Conservation (phyloP, 2,797 vertebrate species). For the Phyllotis vaccarum region DNA sequence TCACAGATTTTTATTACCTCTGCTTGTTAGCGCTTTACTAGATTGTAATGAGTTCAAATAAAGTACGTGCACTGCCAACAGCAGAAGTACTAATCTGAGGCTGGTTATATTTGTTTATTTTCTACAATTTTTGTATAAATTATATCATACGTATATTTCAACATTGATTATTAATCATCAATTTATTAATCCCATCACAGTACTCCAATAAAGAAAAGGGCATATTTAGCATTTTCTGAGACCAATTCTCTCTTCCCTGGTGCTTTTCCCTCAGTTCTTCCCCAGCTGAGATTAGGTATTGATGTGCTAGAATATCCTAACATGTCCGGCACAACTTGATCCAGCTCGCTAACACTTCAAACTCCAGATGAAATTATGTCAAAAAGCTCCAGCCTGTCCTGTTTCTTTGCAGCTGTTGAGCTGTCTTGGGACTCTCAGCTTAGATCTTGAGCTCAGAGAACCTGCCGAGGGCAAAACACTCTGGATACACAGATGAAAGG, state of each 20-base stretch:
- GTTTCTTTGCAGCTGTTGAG: neutral
- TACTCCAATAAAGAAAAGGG: constrained; percentile 24
- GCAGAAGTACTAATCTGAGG: neutral
- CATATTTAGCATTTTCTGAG: neutral
- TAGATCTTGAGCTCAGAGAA: neutral
- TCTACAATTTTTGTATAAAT: neutral
- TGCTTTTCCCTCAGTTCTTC: neutral
- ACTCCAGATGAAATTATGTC: neutral
- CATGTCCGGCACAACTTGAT: neutral
- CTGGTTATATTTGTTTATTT: neutral
- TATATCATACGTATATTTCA: neutral
- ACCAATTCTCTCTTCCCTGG: neutral
- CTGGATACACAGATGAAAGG: neutral
- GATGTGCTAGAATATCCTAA: neutral
- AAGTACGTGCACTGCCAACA: constrained; percentile 12
- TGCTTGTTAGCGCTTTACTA: constrained; percentile 38
- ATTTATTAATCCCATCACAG: constrained; percentile 46
- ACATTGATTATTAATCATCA: neutral
- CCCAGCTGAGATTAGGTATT: neutral
- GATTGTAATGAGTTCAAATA: constrained; percentile 17
- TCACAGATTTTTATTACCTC: neutral
- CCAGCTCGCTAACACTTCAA: neutral
- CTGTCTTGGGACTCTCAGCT: neutral
- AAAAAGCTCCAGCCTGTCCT: neutral
- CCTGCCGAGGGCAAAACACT: neutral